Conservation (phyloP, 2,797 vertebrate genomes). For the Rhynchotus rufescens region DNA sequence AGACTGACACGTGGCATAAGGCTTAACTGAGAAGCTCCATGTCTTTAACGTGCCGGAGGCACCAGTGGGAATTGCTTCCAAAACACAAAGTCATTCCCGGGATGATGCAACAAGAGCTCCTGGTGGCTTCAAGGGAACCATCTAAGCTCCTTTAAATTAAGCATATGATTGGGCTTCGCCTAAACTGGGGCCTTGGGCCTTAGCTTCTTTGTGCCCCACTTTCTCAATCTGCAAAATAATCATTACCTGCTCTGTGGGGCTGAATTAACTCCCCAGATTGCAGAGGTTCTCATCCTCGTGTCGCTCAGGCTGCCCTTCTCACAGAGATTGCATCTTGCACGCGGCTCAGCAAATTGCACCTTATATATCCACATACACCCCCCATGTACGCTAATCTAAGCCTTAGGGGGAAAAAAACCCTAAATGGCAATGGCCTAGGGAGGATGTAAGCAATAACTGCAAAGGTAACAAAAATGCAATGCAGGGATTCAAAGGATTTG, state of each 20-base stretch:
- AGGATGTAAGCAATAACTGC: conserved; percentile 25
- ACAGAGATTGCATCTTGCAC: background rate
- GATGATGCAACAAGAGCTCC: accelerated
- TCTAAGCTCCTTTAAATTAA: conserved; percentile 67
- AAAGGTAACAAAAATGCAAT: conserved; percentile 36
- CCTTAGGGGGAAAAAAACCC: background rate
- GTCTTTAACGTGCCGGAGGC: background rate
- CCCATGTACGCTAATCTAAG: background rate
- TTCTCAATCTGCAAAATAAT: conserved; percentile 61
- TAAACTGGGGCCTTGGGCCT: conserved; percentile 38
- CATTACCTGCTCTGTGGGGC: conserved; percentile 49
- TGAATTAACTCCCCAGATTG: conserved; percentile 56
- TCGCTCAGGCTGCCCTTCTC: background rate
- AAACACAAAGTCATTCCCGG: accelerated
- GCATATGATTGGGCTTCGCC: conserved; percentile 63
- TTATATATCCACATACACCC: background rate
- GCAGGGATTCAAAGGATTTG: background rate
- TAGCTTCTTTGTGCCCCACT: conserved; percentile 65
- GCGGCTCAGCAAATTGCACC: background rate
- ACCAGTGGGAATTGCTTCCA: background rate
- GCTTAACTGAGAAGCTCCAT: background rate
- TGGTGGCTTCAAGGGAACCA: conserved; percentile 28
- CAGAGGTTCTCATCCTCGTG: background rate
- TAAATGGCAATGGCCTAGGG: background rate
- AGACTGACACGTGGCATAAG: background rate